Evolutionary conservation across 2,797 vertebrate genomes (phyloP).

Genomic region (Benthosema pterotum): DNA sequence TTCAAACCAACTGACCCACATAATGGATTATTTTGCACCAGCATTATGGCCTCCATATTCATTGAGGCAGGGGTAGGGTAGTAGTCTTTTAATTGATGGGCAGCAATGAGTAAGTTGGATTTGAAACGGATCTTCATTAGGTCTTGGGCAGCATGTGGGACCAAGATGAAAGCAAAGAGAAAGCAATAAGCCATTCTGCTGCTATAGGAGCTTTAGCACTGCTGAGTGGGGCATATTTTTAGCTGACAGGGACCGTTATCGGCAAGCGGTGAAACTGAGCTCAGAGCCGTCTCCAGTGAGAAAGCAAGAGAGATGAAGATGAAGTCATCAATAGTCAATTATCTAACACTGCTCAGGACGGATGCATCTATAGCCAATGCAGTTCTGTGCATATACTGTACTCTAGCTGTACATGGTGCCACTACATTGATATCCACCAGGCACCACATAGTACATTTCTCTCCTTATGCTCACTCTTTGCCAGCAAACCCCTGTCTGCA

Average conservation of each 20-base stretch:
- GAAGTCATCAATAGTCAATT: conserved; percentile 8
- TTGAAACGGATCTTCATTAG: conserved; percentile 41
- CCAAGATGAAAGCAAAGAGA: conserved; percentile 19
- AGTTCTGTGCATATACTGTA: not conserved
- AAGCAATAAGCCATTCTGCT: conserved; percentile 47
- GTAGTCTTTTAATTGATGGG: not conserved
- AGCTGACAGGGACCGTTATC: conserved; percentile 53
- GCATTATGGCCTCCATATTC: not conserved
- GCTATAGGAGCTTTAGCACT: conserved; percentile 38
- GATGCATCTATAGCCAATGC: conserved; percentile 7
- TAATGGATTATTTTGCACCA: not conserved
- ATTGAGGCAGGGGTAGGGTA: not conserved
- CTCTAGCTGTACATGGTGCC: conserved; percentile 14
- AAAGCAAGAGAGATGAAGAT: not conserved
- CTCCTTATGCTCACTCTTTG: conserved; percentile 11
- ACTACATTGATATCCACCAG: conserved; percentile 13
- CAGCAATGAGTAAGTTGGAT: conserved; percentile 29
- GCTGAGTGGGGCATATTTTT: conserved; percentile 65
- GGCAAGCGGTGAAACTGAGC: conserved; percentile 34
- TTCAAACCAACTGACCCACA: not conserved
- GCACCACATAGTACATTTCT: conserved; percentile 16
- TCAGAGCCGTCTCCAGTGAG: not conserved
- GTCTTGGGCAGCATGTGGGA: conserved; percentile 25
- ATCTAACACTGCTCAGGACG: conserved; percentile 2
- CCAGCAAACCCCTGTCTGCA: conserved; percentile 29